Percentiles rank a stretch among this genome's conserved stretches.
Evolutionary conservation across 2,888 invertebrate species (phyloP).

Genomic region (Baronia brevicornis): DNA sequence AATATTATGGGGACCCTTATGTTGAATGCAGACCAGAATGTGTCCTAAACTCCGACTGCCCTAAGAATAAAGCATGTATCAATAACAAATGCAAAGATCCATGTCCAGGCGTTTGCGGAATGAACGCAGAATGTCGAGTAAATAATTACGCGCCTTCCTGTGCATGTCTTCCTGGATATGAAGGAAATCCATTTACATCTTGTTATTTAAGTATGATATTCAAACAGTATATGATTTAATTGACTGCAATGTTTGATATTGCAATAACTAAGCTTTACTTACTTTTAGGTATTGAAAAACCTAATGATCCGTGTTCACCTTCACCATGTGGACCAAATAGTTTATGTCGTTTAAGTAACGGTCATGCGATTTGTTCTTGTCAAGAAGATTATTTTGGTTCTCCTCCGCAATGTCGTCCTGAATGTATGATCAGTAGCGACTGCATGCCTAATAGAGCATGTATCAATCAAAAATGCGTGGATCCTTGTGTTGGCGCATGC

Average conservation of each 20-base stretch:
- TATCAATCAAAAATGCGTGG: slow-evolving; percentile 84
- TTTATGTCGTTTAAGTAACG: slow-evolving; percentile 81
- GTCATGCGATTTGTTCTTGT: slow-evolving; percentile 88
- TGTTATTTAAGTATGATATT: slow-evolving; percentile 75
- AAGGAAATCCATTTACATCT: slow-evolving; percentile 85
- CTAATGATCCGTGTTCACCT: slow-evolving; percentile 74
- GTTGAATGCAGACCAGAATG: slow-evolving; percentile 91
- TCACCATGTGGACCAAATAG: slow-evolving; percentile 89
- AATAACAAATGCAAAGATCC: slow-evolving; percentile 91
- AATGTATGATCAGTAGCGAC: slow-evolving; percentile 89
- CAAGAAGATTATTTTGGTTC: slow-evolving; percentile 85
- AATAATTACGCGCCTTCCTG: slow-evolving; percentile 89
- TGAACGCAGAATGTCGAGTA: slow-evolving; percentile 88
- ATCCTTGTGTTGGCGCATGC: slow-evolving; percentile 90
- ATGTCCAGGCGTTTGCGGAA: slow-evolving; percentile 87
- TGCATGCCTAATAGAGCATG: slow-evolving; percentile 88
- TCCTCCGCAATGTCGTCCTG: slow-evolving; percentile 86
- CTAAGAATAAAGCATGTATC: slow-evolving; percentile 83
- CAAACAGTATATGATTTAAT: not conserved
- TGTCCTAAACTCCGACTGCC: slow-evolving; percentile 90
- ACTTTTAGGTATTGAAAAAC: slow-evolving; percentile 34
- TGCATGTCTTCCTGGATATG: slow-evolving; percentile 82
- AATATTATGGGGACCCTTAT: slow-evolving; percentile 91
- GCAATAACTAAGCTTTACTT: not conserved
- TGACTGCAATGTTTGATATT: not conserved